These are phyloP conservation scores for Cephus cinctus DNA, from an alignment of 1,140 invertebrate genomes.

Conservation along the genomic window DNA sequence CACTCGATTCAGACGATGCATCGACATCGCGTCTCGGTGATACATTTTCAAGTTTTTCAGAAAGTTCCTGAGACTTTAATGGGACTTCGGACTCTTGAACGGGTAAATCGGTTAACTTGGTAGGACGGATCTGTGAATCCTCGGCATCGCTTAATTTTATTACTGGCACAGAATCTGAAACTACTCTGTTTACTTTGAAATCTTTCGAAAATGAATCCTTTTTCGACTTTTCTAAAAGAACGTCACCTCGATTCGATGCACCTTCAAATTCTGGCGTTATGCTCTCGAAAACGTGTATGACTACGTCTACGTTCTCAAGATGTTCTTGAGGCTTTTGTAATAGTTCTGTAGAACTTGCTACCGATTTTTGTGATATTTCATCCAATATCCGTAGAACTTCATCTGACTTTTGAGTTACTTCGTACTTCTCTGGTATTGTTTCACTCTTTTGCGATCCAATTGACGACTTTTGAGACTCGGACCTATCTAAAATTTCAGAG, in stretches of 20 bases:
- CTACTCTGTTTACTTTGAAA: too few relatives aligned
- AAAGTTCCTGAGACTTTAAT: too few relatives aligned
- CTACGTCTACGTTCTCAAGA: conserved; percentile 12
- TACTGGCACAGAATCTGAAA: too few relatives aligned
- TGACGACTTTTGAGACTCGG: conserved; percentile 19
- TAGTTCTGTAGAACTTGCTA: too few relatives aligned
- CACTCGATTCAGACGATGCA: conserved; percentile 36
- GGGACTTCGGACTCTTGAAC: too few relatives aligned
- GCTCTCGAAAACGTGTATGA: conserved; percentile 13
- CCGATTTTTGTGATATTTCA: conserved; percentile 35
- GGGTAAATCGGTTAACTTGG: too few relatives aligned
- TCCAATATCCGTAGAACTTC: conserved; percentile 40
- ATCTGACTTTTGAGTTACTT: conserved; percentile 35
- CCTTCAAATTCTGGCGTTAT: conserved; percentile 8
- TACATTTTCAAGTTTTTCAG: too few relatives aligned
- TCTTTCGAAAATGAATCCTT: too few relatives aligned
- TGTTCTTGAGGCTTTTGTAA: neutral
- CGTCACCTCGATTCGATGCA: too few relatives aligned
- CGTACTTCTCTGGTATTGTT: conserved; percentile 35
- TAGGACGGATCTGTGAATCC: too few relatives aligned
- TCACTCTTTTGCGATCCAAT: conserved; percentile 27
- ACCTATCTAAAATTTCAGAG: conserved; percentile 48
- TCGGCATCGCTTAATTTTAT: too few relatives aligned
- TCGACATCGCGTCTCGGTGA: conserved; percentile 17
- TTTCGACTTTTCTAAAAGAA: neutral